Evolutionary conservation across 2,797 vertebrate genomes (phyloP).

Genomic region (Aulostomus chinensis): DNA sequence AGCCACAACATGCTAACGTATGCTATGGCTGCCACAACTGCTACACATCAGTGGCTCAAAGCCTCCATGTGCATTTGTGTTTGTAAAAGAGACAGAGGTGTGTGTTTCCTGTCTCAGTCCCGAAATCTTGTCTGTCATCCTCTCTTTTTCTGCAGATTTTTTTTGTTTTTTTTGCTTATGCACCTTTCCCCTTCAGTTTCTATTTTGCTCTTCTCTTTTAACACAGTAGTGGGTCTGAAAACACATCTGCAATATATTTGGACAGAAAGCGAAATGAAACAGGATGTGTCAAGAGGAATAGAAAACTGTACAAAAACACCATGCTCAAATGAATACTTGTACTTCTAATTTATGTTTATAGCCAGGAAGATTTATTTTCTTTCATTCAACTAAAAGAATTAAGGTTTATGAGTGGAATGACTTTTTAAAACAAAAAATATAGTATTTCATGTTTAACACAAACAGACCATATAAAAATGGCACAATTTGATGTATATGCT

Average conservation of each 20-base stretch:
- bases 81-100: constrained; percentile 12
- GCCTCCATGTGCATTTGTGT: constrained; percentile 9
- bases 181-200: neutral
- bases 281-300: neutral
- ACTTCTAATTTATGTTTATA: neutral
- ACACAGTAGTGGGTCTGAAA: constrained; percentile 21
- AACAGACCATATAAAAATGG: too few relatives aligned
- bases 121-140: constrained; percentile 5
- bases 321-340: neutral
- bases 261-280: constrained; percentile 19
- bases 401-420: neutral
- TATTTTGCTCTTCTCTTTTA: constrained; percentile 7
- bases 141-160: constrained; percentile 29
- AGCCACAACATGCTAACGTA: constrained; percentile 62
- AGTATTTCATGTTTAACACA: too few relatives aligned
- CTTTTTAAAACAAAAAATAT: too few relatives aligned
- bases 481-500: too few relatives aligned
- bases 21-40: constrained; percentile 63
- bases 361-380: neutral
- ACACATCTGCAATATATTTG: constrained; percentile 35
- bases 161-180: constrained; percentile 30
- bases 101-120: constrained; percentile 48
- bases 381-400: neutral
- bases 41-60: constrained; percentile 53
- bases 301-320: constrained; percentile 3